Conservation (phyloP, 2,888 invertebrate genomes). For the Sarcophaga subvicina region DNA sequence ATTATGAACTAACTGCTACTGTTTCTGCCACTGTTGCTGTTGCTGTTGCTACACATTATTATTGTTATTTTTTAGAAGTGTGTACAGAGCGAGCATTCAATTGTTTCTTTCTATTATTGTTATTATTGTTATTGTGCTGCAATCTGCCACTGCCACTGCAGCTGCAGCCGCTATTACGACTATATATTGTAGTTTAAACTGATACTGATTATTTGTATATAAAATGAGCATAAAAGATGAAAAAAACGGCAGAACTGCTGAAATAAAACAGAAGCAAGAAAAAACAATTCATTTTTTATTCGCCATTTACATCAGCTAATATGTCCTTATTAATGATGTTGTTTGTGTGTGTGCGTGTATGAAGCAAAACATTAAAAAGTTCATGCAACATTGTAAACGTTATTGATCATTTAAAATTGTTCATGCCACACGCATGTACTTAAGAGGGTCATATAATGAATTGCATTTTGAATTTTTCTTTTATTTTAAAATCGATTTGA, state of each 20-base stretch:
- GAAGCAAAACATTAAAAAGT: not conserved
- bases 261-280: not conserved
- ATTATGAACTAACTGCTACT: constrained; percentile 6
- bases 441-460: not conserved
- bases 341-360: not conserved
- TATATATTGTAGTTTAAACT: not conserved
- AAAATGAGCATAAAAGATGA: not conserved
- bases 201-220: constrained; percentile 22
- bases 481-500: not conserved
- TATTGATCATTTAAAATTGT: not conserved
- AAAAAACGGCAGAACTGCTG: not conserved
- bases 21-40: constrained; percentile 10
- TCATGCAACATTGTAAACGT: not conserved
- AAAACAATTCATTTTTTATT: constrained; percentile 5
- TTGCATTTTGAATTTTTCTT: not conserved
- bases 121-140: constrained; percentile 2
- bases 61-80: constrained; percentile 39
- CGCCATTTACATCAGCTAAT: constrained; percentile 2
- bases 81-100: constrained; percentile 15
- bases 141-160: not conserved
- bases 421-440: not conserved
- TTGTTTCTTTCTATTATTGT: constrained; percentile 24
- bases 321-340: not conserved
- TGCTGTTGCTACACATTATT: not conserved
- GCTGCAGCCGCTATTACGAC: not conserved